Base-by-base conservation (phyloP, 2,113 vertebrate species). In the Rana temporaria region DNA sequence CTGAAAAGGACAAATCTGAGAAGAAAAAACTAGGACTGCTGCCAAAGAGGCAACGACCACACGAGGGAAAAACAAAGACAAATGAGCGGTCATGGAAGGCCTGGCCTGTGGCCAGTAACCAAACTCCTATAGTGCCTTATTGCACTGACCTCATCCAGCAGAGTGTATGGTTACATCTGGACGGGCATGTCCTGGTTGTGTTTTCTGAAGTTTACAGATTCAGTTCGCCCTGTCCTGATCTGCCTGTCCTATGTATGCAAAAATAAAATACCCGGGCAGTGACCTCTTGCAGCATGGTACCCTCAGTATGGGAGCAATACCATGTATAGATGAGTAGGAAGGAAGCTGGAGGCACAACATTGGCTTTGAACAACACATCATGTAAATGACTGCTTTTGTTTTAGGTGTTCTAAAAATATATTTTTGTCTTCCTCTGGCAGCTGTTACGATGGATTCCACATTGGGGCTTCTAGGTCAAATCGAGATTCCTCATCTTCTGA, bases 11-110 rank as follows among this genome's bases (percentile, higher is more conserved):
- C 88, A 84, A 84, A 86, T 71, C 93, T 19, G 91, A 94, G 80
- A 72, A 91, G 71, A 80, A 86, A 0, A 85, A 88, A 71, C 55
- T n/a, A 90, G 86, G 86, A 89, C 87, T 64, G 94, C 90, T 86
- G 85, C 59, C 6, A 75, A 24, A 22, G 90, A 84, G 22, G 65
- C 84, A 78, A 84, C 84, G 74, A 90, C 88, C 86, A 84, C 68
- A 5, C 86, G 81, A 69, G 89, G 69, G 42, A 91, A 87, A 64
- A 85, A 82, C 68, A 93, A 91, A 87, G 84, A 82, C 16, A 69
- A 80, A 48, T 60, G 17, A 80, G 38, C 26, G 2, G 42, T 24
- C 52, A 48, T 42, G 0, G 19, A 34, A 20, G 52, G 4, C 18
- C 52, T 53, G 15, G 9, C 52, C 48, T 48, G 14, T 52, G 20